Conservation (phyloP, 2,113 vertebrate genomes). For the Hippoglossus stenolepis region DNA sequence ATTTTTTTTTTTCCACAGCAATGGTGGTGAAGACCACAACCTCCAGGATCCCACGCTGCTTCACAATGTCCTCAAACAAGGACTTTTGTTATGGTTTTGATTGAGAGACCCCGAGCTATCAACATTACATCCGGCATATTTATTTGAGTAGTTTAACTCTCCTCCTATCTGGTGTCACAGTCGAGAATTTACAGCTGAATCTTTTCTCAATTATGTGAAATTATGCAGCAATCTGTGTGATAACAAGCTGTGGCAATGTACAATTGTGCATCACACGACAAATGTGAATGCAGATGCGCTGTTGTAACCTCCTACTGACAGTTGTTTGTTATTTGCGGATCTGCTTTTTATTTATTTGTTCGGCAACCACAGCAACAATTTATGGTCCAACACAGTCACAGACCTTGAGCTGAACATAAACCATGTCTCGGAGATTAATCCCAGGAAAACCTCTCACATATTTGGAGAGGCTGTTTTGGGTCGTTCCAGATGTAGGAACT, state of each 20-base stretch:
- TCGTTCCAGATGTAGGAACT: constrained; percentile 58
- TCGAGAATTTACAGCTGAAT: constrained; percentile 25
- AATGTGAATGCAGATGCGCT: constrained; percentile 20
- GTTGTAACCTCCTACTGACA: background rate
- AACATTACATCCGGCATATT: too few species aligned
- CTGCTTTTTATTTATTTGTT: background rate
- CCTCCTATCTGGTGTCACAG: background rate
- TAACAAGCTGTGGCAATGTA: background rate
- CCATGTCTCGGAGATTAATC: constrained; percentile 35
- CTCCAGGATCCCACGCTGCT: too few species aligned
- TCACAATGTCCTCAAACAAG: too few species aligned
- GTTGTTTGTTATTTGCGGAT: background rate
- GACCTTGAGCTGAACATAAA: constrained; percentile 48
- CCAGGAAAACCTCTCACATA: constrained; percentile 45
- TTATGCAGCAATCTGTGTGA: constrained; percentile 16
- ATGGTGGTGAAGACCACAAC: too few species aligned
- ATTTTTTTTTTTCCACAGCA: too few species aligned
- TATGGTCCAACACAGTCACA: constrained; percentile 19
- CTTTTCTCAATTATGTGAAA: background rate
- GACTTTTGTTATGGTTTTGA: too few species aligned
- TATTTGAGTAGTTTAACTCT: background rate
- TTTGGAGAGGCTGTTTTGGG: constrained; percentile 39
- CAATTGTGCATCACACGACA: background rate
- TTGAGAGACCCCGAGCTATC: too few species aligned
- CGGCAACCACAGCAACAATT: constrained; percentile 15